Percentiles rank a stretch among this genome's conserved stretches.
Evolutionary conservation across 2,888 invertebrate species (phyloP).

Genomic region (Diachrysia chrysitis): DNA sequence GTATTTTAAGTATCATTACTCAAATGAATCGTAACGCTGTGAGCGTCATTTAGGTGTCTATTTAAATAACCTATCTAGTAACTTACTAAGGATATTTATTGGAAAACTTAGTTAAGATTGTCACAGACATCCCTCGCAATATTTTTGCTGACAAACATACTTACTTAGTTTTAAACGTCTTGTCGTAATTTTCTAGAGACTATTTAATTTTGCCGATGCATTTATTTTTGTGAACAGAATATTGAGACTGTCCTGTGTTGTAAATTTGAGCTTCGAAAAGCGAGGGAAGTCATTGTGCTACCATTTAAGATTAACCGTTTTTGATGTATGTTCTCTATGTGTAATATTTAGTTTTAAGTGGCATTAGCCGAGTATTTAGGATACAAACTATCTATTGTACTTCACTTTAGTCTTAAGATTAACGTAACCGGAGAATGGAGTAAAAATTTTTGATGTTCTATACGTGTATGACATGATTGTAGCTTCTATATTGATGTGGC

Average conservation of each 20-base stretch:
- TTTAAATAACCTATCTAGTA: not conserved
- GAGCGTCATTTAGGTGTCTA: conserved; percentile 1
- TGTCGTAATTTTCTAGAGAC: not conserved
- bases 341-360: not conserved
- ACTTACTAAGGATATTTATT: not conserved
- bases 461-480: conserved; percentile 4
- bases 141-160: not conserved
- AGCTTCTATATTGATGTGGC: conserved; percentile 2
- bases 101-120: not conserved
- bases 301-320: not conserved
- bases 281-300: not conserved
- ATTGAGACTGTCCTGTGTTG: not conserved
- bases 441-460: conserved; percentile 4
- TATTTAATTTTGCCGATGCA: not conserved
- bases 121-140: not conserved
- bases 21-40: not conserved
- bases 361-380: not conserved
- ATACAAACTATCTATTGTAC: not conserved
- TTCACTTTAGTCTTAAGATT: not conserved
- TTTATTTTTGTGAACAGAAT: not conserved
- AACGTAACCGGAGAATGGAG: not conserved
- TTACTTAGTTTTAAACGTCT: not conserved
- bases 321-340: not conserved
- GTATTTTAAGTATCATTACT: not conserved
- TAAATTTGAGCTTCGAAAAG: not conserved